Evolutionary conservation across 2,797 vertebrate genomes (phyloP).

Genomic region (Periophthalmus magnuspinnatus): DNA sequence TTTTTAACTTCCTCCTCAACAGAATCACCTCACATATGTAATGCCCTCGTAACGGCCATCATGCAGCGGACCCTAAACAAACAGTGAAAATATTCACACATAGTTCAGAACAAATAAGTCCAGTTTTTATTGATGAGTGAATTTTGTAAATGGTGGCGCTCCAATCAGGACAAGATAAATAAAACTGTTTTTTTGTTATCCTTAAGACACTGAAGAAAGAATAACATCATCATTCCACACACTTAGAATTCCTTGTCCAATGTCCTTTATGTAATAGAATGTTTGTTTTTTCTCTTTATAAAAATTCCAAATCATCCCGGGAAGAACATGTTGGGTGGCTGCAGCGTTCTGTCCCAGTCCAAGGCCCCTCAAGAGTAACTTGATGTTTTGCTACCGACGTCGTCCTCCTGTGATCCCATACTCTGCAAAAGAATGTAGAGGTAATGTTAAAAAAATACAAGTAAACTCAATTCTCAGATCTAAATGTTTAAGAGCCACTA

Average conservation of each 20-base stretch:
- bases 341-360: constrained; percentile 60
- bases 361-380: constrained; percentile 92
- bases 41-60: constrained; percentile 62
- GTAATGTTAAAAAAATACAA: neutral
- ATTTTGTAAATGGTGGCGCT: constrained; percentile 86
- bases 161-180: constrained; percentile 91
- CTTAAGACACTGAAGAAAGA: constrained; percentile 81
- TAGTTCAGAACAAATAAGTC: constrained; percentile 77
- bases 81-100: constrained; percentile 73
- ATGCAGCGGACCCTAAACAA: constrained; percentile 72
- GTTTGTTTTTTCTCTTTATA: constrained; percentile 67
- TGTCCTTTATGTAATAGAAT: constrained; percentile 77
- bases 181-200: constrained; percentile 82
- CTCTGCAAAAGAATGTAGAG: constrained; percentile 76
- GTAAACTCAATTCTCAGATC: neutral
- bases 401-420: constrained; percentile 98
- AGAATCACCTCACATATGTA: constrained; percentile 34
- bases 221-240: constrained; percentile 84
- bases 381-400: constrained; percentile 98
- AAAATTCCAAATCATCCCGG: constrained; percentile 73
- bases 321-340: constrained; percentile 64
- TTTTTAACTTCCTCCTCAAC: constrained; percentile 40
- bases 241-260: constrained; percentile 82
- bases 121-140: constrained; percentile 75
- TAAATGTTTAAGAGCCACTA: too few relatives aligned